Percentiles rank a stretch among this genome's conserved stretches.
phyloP scores from a whole-genome alignment of 2,113 vertebrate species.

The Machaerirhynchus nigripectus region DNA sequence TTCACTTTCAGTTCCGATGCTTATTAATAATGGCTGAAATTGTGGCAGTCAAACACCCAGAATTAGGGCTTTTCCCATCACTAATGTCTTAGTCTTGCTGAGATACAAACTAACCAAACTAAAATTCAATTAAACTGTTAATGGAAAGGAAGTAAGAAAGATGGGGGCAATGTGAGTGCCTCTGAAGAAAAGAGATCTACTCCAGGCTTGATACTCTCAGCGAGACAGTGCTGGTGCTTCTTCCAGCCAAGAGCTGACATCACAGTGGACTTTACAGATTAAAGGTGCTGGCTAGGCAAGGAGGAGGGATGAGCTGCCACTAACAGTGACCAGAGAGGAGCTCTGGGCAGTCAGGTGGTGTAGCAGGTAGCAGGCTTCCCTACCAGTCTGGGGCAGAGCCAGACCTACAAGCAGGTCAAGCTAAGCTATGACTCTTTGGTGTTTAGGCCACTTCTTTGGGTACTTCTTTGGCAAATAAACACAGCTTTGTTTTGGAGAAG shows the following conservation, averaged over 20 bases:
- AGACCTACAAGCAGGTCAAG: neutral
- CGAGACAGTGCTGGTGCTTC: rapidly evolving
- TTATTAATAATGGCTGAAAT: neutral
- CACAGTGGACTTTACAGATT: neutral
- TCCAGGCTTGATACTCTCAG: neutral
- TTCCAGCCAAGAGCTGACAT: neutral
- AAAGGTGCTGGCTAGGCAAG: neutral
- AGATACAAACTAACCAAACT: neutral
- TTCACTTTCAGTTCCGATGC: neutral
- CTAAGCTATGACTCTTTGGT: neutral
- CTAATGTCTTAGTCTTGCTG: neutral
- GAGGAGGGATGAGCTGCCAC: neutral
- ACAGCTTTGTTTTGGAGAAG: neutral
- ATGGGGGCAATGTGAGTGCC: neutral
- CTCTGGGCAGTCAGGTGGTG: neutral
- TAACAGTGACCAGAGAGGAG: neutral
- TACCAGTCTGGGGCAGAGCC: neutral
- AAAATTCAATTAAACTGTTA: neutral
- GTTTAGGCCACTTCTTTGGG: neutral
- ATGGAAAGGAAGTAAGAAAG: neutral
- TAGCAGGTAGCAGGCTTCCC: neutral
- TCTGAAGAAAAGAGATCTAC: neutral
- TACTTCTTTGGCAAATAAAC: neutral
- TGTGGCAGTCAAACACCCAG: neutral
- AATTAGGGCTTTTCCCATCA: neutral